Evolutionary conservation across 30 jellyfish, hydroid and myxozoan species (phyloP), one percentile per base, ranked within the genome.

Genomic region (Cassiopea andromeda): DNA sequence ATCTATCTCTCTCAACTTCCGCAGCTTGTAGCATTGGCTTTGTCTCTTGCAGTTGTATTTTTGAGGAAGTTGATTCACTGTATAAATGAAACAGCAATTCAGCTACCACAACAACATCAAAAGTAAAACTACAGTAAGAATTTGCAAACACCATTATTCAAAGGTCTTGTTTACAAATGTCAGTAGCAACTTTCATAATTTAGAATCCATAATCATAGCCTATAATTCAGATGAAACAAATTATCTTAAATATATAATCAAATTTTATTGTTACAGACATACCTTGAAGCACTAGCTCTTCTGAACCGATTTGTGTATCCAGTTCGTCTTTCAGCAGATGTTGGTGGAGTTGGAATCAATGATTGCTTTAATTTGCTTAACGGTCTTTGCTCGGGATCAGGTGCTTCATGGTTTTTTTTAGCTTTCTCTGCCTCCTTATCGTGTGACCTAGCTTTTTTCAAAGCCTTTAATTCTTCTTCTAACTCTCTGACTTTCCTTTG

Each of bases 1-100:
- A 70, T 58, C 91, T 85, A 61, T 96, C 99, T 75, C 96, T 80
- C 60, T 96, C 99, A 13, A 96, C 99, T 38, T 76, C 88, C 1
- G 97, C 97, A 17, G 92, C 99, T 58, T 92, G 96, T 44, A 69
- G 73, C 85, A 89, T 18, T 12, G 91, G 47, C 69, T 82, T 80
- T 15, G 66, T 46, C 81, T 96, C 98, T 84, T 89, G 97, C 1
- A 90, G 90, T 80, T 94, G 97, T 18, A 57, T 69, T 69, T 81
- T 90, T 12, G 85, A 47, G 1, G 91, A 16, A 14, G 60, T 54
- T 13, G 89, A 64, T 16, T 90, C 97, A 75, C 89, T 78, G 43
- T 48, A 27, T 48, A 83, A 83, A 14, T 64, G 19, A 66, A 48
- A 0, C 17, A 17, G 38, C 9, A 46, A 15, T 19, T 17, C 16